These are phyloP conservation scores for Globicephala melas DNA, from an alignment of 2,113 vertebrate genomes.

Conservation along the genomic window DNA sequence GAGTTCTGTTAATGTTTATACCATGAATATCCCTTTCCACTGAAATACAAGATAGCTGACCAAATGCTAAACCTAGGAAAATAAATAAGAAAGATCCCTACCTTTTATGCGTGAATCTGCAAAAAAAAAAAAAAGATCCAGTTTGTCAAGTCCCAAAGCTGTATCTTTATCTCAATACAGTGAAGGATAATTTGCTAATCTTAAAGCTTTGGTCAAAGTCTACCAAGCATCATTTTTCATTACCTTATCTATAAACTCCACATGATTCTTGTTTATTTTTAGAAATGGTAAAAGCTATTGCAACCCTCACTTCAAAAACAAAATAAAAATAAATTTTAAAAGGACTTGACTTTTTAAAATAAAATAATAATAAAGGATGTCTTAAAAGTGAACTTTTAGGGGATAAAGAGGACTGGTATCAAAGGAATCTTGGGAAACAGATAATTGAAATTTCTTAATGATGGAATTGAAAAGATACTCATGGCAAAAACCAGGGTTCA, in stretches of 20 bases:
- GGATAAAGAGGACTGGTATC: background rate
- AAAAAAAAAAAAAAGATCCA: background rate
- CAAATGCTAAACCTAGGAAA: background rate
- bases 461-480: background rate
- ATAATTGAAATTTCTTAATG: background rate
- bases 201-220: background rate
- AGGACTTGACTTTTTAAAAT: background rate
- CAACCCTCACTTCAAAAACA: conserved; percentile 18
- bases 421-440: background rate
- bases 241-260: background rate
- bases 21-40: background rate
- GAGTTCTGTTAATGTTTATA: background rate
- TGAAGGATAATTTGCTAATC: background rate
- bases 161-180: background rate
- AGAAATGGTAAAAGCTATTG: background rate
- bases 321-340: background rate
- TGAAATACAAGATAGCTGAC: background rate
- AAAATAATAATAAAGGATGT: background rate
- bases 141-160: background rate
- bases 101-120: background rate
- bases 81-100: background rate
- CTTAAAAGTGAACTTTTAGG: background rate
- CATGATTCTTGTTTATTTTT: background rate
- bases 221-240: background rate
- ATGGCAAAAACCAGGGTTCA: background rate